Evolutionary conservation across 2,797 vertebrate genomes (phyloP), one percentile per base, ranked within the genome.

Genomic region (Rhinatrema bivittatum): DNA sequence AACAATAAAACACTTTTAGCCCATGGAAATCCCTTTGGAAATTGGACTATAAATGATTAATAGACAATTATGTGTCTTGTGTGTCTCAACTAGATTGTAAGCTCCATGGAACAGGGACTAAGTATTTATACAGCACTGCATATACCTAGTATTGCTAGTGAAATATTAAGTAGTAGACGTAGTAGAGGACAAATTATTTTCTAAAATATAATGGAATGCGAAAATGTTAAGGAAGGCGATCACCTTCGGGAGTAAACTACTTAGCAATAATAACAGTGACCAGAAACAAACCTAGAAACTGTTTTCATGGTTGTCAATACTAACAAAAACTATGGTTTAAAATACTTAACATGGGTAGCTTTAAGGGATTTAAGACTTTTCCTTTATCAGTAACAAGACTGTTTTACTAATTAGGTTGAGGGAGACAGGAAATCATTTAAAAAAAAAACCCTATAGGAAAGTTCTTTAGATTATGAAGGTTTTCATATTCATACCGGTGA

Each of bases 171-270:
- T n/a, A n/a, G n/a, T n/a, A n/a, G n/a, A n/a, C n/a, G 21, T 21
- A 21, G 5, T 9, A 16, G 11, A 27, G 15, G 9, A 3, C 17
- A 11, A 30, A 20, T 22, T 28, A 24, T 37, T 33, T 13, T 26
- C 9, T 36, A 7, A 14, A 5, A 10, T 25, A 55, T 51, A 29
- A 32, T 27, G 8, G 20, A 21, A 21, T 6, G 20, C n/a, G 13
- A 58, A 61, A 24, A 48, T n/a, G n/a, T n/a, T n/a, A n/a, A n/a
- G n/a, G n/a, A n/a, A n/a, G 16, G 18, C 46, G 64, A 16, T 19
- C 2, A 16, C 40, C 45, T 64, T 53, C 48, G 25, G 35, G 46
- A 53, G 33, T 2, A 32, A 62, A 29, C n/a, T 65, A 68, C 72
- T 59, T 50, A 50, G 25, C 20, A 62, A 54, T 12, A 51, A 50